These are phyloP conservation scores for Ceyx melanurus DNA, from an alignment of 2,113 vertebrate genomes.

Conservation along the genomic window DNA sequence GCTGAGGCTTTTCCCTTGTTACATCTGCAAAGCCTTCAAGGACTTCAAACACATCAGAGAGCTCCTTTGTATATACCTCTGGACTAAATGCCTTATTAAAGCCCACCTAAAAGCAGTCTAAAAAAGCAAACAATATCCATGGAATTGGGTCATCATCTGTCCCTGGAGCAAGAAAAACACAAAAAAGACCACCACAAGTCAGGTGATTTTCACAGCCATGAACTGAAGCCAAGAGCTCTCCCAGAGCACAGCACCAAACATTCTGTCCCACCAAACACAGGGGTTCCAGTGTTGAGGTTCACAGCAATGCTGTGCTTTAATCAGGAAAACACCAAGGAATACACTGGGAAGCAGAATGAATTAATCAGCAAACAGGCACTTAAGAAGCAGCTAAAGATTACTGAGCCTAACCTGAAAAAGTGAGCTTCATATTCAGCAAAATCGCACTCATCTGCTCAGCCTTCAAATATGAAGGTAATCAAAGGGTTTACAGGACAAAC, in stretches of 20 bases:
- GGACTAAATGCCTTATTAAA: neutral
- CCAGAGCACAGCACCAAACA: neutral
- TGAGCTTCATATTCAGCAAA: neutral
- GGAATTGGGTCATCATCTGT: neutral
- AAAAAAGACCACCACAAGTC: neutral
- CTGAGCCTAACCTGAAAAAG: neutral
- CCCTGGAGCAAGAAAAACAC: neutral
- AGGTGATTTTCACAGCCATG: neutral
- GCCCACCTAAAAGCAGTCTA: neutral
- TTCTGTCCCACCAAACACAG: neutral
- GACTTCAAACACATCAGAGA: neutral
- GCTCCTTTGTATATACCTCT: neutral
- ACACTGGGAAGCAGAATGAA: neutral
- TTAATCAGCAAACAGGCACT: neutral
- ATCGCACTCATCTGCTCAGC: neutral
- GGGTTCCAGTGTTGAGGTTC: neutral
- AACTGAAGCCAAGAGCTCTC: neutral
- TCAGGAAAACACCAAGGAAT: neutral
- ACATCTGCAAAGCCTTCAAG: neutral
- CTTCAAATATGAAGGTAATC: neutral
- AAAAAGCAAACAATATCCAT: neutral
- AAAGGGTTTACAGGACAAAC: neutral
- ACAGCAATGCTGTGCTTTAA: neutral
- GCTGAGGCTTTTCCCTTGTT: neutral
- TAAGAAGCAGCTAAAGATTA: neutral